These are phyloP conservation scores for Eubasilissa splendida DNA, from an alignment of 2,888 invertebrate genomes.

Conservation along the genomic window DNA sequence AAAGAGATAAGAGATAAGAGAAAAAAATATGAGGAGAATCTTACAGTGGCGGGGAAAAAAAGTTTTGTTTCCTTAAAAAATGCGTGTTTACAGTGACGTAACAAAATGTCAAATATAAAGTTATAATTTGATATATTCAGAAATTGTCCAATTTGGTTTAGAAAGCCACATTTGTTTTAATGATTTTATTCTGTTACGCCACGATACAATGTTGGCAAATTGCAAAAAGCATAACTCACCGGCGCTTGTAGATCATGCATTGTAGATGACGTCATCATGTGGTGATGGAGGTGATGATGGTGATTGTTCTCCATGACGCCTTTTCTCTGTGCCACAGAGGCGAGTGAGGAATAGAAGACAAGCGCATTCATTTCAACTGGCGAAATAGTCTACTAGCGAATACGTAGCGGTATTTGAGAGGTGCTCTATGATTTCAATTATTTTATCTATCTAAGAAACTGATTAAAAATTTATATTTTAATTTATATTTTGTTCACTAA, in stretches of 20 bases:
- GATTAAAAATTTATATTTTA: not conserved
- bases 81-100: constrained; percentile 37
- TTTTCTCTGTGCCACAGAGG: constrained; percentile 64
- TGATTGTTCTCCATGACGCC: constrained; percentile 64
- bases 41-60: constrained; percentile 16
- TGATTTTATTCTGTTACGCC: constrained; percentile 36
- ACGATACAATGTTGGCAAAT: constrained; percentile 24
- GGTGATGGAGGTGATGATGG: constrained; percentile 62
- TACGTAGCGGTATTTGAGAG: not conserved
- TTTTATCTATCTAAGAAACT: not conserved
- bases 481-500: not conserved
- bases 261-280: constrained; percentile 73
- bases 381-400: constrained; percentile 1
- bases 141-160: not conserved
- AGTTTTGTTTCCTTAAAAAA: constrained; percentile 9
- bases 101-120: constrained; percentile 23
- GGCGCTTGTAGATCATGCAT: constrained; percentile 75
- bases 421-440: not conserved
- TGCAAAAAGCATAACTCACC: constrained; percentile 67
- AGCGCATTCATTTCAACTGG: constrained; percentile 51
- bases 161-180: too few relatives aligned
- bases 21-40: not conserved
- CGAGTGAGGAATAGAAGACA: constrained; percentile 46
- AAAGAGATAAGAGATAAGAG: not conserved
- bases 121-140: constrained; percentile 3